Evolutionary conservation across 2,888 invertebrate species (phyloP), one percentile per base, ranked within the genome.

Genomic region (Carterocephalus palaemon): DNA sequence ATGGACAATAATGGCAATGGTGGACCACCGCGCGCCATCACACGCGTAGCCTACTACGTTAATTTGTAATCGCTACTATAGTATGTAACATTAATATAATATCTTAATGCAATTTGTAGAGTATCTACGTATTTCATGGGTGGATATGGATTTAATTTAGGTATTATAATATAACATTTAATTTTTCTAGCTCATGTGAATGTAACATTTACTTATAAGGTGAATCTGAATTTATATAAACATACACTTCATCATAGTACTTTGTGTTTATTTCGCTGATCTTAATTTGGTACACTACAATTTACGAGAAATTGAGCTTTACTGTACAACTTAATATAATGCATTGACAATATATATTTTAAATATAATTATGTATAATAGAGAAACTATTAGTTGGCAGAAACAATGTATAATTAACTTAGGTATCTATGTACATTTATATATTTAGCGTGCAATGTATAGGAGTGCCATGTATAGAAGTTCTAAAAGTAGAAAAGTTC

Each of bases 151-250:
- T 67, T 70, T 54, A 34, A 31, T 48, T 46, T 54, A 54, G 51
- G 28, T 34, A 15, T 39, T 10, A 28, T 34, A 32, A n/a, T 42
- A 15, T 42, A 33, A 8, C 12, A 33, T 56, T 48, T 67, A 70
- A 69, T 62, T 67, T 71, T 70, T 71, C 67, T 74, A 75, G 79
- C 79, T 79, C 76, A 75, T 77, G 75, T 67, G 64, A 63, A 74
- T 73, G 70, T 73, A 63, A 70, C 64, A 65, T 69, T 69, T 61
- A 60, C 64, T 61, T 60, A 57, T 70, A 70, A 70, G 72, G 73
- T 75, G 74, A 79, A 79, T 79, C 77, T 80, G 78, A 78, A 80
- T 80, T 80, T 78, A 71, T 77, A 72, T 68, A 60, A 64, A 73
- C 60, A 73, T 70, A 72, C 42, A 42, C 34, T 34, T 34, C 8